Conservation (phyloP, 2,113 vertebrate species). For the Atlantisia rogersi region DNA sequence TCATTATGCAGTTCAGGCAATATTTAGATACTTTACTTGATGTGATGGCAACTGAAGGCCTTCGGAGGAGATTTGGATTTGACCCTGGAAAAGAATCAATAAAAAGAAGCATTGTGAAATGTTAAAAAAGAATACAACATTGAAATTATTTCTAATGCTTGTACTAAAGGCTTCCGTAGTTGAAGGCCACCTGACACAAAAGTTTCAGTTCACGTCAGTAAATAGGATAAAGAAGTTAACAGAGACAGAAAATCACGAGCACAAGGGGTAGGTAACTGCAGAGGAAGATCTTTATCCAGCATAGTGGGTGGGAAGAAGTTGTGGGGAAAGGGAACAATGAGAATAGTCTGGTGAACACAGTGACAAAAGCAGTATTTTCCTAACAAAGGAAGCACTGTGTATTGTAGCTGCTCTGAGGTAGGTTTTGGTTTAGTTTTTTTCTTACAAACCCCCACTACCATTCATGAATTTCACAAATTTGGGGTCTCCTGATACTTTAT, state of each 20-base stretch:
- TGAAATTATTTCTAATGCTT: neutral
- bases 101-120: neutral
- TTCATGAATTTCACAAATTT: neutral
- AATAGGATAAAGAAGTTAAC: neutral
- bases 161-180: neutral
- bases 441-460: accelerated
- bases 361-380: neutral
- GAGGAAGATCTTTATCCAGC: neutral
- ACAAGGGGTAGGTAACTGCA: neutral
- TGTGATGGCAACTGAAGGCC: neutral
- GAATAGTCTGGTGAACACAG: neutral
- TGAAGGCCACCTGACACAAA: neutral
- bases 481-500: neutral
- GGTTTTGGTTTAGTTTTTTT: neutral
- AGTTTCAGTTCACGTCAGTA: neutral
- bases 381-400: neutral
- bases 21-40: neutral
- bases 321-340: neutral
- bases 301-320: neutral
- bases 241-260: neutral
- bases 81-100: neutral
- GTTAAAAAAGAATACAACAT: neutral
- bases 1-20: neutral
- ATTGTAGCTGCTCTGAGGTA: neutral
- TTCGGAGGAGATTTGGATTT: neutral